Conservation (phyloP, 2,113 vertebrate species). For the Marmota flaviventris region DNA sequence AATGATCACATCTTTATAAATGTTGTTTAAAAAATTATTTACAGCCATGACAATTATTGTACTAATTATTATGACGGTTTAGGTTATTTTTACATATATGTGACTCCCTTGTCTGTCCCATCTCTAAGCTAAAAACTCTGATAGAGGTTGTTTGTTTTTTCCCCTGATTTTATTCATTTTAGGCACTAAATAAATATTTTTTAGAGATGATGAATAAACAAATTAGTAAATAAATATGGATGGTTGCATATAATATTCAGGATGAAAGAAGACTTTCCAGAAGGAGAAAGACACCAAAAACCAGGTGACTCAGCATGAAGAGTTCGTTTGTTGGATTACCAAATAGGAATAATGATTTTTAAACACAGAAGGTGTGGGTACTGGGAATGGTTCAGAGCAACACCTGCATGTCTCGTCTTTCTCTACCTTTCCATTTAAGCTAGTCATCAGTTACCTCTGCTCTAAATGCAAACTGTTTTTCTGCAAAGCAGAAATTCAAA, state of each 20-base stretch:
- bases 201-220: background rate
- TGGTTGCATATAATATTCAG: background rate
- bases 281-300: background rate
- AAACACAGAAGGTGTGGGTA: accelerated
- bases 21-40: slow-evolving; percentile 7
- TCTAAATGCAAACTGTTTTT: background rate
- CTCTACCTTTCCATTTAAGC: background rate
- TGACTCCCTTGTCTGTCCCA: background rate
- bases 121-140: background rate
- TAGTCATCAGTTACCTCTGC: background rate
- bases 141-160: background rate
- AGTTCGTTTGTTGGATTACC: background rate
- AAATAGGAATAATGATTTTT: background rate
- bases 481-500: background rate
- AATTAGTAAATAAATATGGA: background rate
- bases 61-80: background rate
- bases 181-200: background rate
- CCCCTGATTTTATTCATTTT: background rate
- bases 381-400: background rate
- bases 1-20: background rate
- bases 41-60: background rate
- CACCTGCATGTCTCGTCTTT: background rate
- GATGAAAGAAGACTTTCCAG: background rate
- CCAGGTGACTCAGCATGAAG: background rate
- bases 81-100: background rate